phyloP scores from a whole-genome alignment of 1,140 invertebrate genomes.

The Zaprionus africanus region DNA sequence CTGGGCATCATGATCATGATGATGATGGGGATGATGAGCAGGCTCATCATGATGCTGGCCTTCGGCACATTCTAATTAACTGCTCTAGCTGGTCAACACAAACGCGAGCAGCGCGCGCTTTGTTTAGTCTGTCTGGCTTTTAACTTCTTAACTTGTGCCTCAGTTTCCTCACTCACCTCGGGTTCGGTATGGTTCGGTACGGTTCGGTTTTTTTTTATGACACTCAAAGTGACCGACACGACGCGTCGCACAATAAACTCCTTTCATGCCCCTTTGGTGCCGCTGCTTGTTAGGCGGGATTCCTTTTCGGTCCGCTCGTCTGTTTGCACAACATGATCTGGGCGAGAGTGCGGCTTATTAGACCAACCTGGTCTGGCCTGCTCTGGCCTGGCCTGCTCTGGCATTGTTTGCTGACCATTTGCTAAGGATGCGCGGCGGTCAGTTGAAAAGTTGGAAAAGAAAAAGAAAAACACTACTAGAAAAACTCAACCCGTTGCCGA shows the following conservation, averaged over 20 bases:
- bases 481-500: constrained; percentile 54
- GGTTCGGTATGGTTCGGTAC: constrained; percentile 4
- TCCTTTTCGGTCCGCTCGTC: constrained; percentile 41
- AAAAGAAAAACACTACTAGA: constrained; percentile 6
- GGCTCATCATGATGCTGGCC: not conserved
- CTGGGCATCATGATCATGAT: constrained; percentile 13
- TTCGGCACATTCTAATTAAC: constrained; percentile 75
- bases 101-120: constrained; percentile 69
- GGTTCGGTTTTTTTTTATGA: constrained; percentile 62
- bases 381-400: not conserved
- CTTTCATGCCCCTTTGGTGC: constrained; percentile 67
- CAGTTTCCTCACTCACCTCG: constrained; percentile 32
- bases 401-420: constrained; percentile 77
- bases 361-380: constrained; percentile 49
- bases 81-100: constrained; percentile 79
- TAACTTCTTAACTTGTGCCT: constrained; percentile 58
- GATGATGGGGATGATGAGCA: not conserved
- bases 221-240: constrained; percentile 79
- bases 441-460: constrained; percentile 18
- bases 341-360: constrained; percentile 75
- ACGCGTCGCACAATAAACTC: constrained; percentile 76
- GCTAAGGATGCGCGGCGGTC: constrained; percentile 62
- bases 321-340: constrained; percentile 77
- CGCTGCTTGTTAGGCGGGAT: constrained; percentile 66
- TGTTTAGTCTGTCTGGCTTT: constrained; percentile 74